Base-by-base conservation (phyloP, 2,797 vertebrate species). In the Pseudomugil tenellus region DNA sequence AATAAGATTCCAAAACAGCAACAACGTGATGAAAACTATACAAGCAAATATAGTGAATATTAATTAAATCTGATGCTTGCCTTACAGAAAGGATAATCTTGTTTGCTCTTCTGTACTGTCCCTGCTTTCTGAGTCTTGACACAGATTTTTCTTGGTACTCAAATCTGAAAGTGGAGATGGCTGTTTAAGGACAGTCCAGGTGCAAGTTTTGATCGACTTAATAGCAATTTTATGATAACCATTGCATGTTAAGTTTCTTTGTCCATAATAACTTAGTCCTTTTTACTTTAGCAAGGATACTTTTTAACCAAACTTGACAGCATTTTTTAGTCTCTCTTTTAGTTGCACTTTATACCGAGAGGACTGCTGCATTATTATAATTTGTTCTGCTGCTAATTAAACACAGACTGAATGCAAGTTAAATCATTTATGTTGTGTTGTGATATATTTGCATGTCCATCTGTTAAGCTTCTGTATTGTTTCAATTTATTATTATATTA, bases 311-410 rank as follows among this genome's bases (percentile, higher is more conserved):
- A 46, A 23, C 23, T 57, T 37, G 39, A 57, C 49, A 26, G 12
- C 14, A 0, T 26, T 19, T 57, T 60, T 70, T 31, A 65, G 12
- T 10, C 34, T 56, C 34, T 56, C 21, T 8, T 69, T 63, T 31
- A 16, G 35, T 60, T 11, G n/a, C 39, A 66, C 43, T 52, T 43
- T 70, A 35, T 19, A 29, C 31, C 58, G 7, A 63, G 58, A 21
- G 23, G 58, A 63, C 16, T 13, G 28, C 52, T 59, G 37, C 58
- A 71, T 61, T 65, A 72, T 75, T n/a, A 8, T 73, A 49, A 46
- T 12, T 61, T 64, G 59, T 77, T 67, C 57, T 59, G 54, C 54
- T 48, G 56, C 59, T 72, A 58, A 84, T 81, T 81, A 81, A 28
- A 65, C 23, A 52, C 25, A 29, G 16, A 28, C 21, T 67, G 58